Evolutionary conservation across 37 sponge, comb jelly and placozoan species (phyloP).

Genomic region (Chondrilla cf. caribensis): DNA sequence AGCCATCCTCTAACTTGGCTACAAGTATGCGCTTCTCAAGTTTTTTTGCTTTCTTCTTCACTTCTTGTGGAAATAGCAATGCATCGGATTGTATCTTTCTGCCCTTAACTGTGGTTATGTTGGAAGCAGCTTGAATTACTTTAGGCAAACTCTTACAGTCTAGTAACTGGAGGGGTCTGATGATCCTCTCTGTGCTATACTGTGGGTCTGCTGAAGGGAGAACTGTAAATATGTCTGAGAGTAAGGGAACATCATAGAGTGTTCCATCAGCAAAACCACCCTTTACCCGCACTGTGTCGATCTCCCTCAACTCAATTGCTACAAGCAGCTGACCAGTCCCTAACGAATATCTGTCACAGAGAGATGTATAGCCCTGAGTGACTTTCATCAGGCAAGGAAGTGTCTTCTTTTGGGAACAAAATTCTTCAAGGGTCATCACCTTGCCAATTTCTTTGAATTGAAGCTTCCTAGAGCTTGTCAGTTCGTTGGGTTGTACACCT

Average conservation of each 20-base stretch:
- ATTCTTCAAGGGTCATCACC: background rate
- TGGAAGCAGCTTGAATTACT: background rate
- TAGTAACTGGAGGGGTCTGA: background rate
- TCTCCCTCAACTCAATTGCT: background rate
- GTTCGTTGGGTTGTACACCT: too few species aligned
- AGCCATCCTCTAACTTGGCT: background rate
- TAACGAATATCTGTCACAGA: background rate
- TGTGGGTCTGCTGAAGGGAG: background rate
- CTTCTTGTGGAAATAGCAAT: background rate
- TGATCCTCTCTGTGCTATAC: background rate
- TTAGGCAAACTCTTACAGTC: background rate
- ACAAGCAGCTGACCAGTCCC: background rate
- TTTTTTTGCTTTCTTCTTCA: background rate
- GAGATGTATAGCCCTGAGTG: background rate
- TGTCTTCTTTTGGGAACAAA: background rate
- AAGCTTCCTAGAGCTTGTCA: too few species aligned
- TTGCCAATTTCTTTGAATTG: background rate
- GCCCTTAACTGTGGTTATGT: background rate
- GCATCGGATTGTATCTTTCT: background rate
- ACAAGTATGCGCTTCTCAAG: background rate
- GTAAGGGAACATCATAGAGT: background rate
- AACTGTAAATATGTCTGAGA: background rate
- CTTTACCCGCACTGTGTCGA: background rate
- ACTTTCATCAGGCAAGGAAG: conserved; percentile 4
- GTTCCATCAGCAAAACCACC: background rate